Evolutionary conservation across 2,888 invertebrate species (phyloP).

Genomic region (Rhopalosiphum nymphaeae): DNA sequence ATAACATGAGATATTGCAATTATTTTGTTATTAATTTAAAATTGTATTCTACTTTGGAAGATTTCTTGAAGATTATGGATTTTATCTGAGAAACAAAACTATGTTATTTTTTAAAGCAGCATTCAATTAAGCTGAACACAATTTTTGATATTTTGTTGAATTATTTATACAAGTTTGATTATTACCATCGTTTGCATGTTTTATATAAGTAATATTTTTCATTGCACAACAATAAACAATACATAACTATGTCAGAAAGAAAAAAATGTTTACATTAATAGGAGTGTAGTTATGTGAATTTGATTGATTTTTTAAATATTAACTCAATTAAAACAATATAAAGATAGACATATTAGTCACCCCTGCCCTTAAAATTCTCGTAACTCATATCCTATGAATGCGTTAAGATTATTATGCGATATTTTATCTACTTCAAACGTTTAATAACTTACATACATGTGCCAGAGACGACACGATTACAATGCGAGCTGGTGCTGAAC

Average conservation of each 20-base stretch:
- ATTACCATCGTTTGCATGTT: background rate
- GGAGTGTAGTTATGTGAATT: background rate
- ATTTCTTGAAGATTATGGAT: background rate
- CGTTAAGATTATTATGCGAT: background rate
- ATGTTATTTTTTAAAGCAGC: background rate
- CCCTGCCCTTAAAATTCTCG: background rate
- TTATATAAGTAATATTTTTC: background rate
- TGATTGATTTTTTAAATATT: background rate
- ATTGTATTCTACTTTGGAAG: background rate
- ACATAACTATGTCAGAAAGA: background rate
- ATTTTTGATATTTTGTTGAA: background rate
- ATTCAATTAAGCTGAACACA: background rate
- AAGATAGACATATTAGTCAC: background rate
- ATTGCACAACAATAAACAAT: background rate
- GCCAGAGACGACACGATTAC: conserved; percentile 76
- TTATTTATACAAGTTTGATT: background rate
- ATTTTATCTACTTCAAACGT: background rate
- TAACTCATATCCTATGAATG: background rate
- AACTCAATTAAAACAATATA: background rate
- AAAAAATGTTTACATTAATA: background rate
- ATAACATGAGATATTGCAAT: background rate
- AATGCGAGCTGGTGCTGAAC: conserved; percentile 75
- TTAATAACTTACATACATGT: conserved; percentile 69
- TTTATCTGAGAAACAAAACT: background rate
- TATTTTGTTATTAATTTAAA: background rate